Percentiles rank a stretch among this genome's conserved stretches.
Conservation (phyloP, 2,888 invertebrate species). For the Tribolium freemani region DNA sequence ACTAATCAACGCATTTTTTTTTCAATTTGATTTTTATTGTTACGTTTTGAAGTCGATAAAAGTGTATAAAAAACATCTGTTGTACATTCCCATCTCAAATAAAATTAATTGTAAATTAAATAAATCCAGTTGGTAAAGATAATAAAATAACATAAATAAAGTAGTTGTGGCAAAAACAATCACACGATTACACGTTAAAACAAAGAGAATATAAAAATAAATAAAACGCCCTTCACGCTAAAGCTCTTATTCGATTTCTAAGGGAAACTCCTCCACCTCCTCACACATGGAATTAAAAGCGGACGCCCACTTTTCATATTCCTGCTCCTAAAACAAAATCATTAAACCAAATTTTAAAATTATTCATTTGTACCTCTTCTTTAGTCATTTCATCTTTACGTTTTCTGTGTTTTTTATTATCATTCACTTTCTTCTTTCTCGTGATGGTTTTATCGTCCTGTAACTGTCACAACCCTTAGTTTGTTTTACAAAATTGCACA, state of each 20-base stretch:
- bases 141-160: neutral
- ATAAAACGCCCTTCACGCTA: conserved; percentile 1
- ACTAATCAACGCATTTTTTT: no score
- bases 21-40: no score
- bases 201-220: conserved; percentile 1
- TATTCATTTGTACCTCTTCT: conserved; percentile 47
- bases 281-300: conserved; percentile 74
- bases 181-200: neutral
- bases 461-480: conserved; percentile 1
- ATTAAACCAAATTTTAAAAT: neutral
- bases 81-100: no score
- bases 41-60: no score
- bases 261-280: conserved; percentile 70
- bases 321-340: conserved; percentile 65
- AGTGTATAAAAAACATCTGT: no score
- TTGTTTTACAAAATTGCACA: no score
- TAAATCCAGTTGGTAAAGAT: neutral
- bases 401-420: conserved; percentile 34
- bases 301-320: conserved; percentile 71
- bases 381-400: conserved; percentile 47
- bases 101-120: no score
- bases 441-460: neutral
- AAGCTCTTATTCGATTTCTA: conserved; percentile 66
- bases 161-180: neutral
- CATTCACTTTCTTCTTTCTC: neutral